Evolutionary conservation across 2,888 invertebrate species (phyloP).

Genomic region (Calliphora vomitoria): DNA sequence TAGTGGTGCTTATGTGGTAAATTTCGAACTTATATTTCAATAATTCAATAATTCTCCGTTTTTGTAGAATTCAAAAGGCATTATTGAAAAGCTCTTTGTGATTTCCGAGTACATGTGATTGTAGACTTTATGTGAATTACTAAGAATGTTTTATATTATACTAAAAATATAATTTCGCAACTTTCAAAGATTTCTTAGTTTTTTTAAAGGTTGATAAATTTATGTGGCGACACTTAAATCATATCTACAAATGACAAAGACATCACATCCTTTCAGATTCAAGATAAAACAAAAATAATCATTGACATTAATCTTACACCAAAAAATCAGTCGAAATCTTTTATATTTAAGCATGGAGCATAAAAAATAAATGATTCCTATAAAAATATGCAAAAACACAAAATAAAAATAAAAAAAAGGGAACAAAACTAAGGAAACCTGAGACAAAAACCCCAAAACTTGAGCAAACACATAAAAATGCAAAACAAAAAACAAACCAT

Average conservation of each 20-base stretch:
- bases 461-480: slow-evolving; percentile 43
- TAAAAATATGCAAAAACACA: slow-evolving; percentile 30
- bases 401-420: background rate
- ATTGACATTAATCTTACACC: slow-evolving; percentile 70
- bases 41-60: too few species aligned
- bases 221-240: slow-evolving; percentile 11
- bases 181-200: too few species aligned
- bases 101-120: too few species aligned
- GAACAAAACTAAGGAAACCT: slow-evolving; percentile 27
- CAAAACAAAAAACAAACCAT: slow-evolving; percentile 47
- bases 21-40: too few species aligned
- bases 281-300: slow-evolving; percentile 42
- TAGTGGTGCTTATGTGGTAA: too few species aligned
- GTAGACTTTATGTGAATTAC: too few species aligned
- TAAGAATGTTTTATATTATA: too few species aligned
- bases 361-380: slow-evolving; percentile 57
- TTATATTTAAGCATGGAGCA: slow-evolving; percentile 45
- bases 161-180: too few species aligned
- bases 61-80: too few species aligned
- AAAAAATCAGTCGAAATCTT: slow-evolving; percentile 66
- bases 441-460: slow-evolving; percentile 25
- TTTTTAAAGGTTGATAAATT: background rate
- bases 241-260: slow-evolving; percentile 12
- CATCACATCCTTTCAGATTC: slow-evolving; percentile 5
- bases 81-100: too few species aligned